These are phyloP conservation scores for Tiliqua scincoides DNA, from an alignment of 2,113 vertebrate genomes.

Conservation along the genomic window DNA sequence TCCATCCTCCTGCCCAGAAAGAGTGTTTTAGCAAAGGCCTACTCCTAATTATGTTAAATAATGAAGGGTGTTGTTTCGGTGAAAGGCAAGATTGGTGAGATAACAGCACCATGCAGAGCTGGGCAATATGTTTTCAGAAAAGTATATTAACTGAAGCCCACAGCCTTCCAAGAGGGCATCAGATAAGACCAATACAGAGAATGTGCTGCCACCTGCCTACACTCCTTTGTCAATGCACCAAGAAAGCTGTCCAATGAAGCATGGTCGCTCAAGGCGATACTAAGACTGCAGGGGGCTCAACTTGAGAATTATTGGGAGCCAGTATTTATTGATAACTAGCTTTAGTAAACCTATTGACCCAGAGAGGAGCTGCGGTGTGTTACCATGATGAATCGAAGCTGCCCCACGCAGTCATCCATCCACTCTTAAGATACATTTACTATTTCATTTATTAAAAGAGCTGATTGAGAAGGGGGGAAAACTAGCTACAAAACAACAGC, in stretches of 20 bases:
- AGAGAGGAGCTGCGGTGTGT: neutral
- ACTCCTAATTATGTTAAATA: constrained; percentile 19
- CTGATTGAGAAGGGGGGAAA: neutral
- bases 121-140: constrained; percentile 4
- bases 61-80: neutral
- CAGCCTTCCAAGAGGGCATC: neutral
- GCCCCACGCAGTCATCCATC: neutral
- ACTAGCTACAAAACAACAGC: neutral
- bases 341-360: neutral
- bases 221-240: neutral
- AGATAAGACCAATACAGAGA: neutral
- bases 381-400: rapidly evolving
- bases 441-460: neutral
- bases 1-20: neutral
- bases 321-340: neutral
- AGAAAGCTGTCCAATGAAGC: neutral
- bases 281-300: neutral
- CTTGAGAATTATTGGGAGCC: neutral
- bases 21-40: constrained; percentile 5
- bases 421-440: neutral
- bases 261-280: neutral
- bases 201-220: neutral
- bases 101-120: neutral
- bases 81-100: neutral
- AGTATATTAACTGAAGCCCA: neutral